Conservation (phyloP, 1,140 invertebrate species). For the Anagrus nilaparvatae region DNA sequence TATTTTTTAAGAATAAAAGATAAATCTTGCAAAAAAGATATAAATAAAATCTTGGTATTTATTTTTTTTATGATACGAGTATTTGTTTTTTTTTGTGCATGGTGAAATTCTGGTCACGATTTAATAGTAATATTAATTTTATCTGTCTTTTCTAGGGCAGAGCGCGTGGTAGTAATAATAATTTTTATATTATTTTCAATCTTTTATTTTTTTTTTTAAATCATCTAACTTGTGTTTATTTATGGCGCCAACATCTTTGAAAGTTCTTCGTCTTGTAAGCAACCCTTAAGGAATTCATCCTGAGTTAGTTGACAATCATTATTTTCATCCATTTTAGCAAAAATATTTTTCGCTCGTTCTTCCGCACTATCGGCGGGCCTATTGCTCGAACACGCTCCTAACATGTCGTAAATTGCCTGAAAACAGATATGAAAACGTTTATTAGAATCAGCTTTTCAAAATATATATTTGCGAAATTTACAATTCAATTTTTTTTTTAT, state of each 20-base stretch:
- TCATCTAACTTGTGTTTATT: constrained; percentile 33
- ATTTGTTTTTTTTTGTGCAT: too few relatives aligned
- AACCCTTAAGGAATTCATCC: constrained; percentile 98
- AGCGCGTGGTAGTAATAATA: constrained; percentile 11
- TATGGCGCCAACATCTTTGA: constrained; percentile 92
- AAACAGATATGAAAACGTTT: constrained; percentile 26
- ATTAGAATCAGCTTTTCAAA: background rate
- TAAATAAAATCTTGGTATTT: too few relatives aligned
- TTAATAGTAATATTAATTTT: too few relatives aligned
- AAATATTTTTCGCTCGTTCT: constrained; percentile 95
- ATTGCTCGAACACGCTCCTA: constrained; percentile 89
- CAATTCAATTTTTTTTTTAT: too few relatives aligned
- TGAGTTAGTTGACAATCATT: constrained; percentile 96
- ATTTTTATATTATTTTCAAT: too few relatives aligned
- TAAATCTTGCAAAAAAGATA: too few relatives aligned
- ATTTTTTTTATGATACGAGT: too few relatives aligned
- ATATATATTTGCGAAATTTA: too few relatives aligned
- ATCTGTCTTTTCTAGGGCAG: too few relatives aligned
- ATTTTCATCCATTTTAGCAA: constrained; percentile 98
- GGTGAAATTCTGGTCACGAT: too few relatives aligned
- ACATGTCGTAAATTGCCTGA: constrained; percentile 98
- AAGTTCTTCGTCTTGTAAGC: constrained; percentile 93
- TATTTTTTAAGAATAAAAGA: too few relatives aligned
- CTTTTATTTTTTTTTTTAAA: too few relatives aligned
- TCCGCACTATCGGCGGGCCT: constrained; percentile 86